Evolutionary conservation across 2,888 invertebrate genomes (phyloP).

Genomic region (Tipula lateralis): DNA sequence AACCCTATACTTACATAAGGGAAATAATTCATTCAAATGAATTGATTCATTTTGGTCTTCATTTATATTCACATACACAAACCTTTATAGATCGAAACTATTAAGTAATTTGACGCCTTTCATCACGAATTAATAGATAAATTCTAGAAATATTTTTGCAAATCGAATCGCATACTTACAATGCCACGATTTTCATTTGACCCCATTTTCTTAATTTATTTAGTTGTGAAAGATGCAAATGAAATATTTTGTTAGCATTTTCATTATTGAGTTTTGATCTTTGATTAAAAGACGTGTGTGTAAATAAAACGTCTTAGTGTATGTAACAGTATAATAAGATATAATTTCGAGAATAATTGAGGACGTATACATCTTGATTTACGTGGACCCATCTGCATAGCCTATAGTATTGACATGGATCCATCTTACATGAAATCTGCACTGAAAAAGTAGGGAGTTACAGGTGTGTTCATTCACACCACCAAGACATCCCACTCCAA

Average conservation of each 20-base stretch:
- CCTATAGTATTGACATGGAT: no score
- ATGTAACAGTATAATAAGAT: no score
- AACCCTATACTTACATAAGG: no score
- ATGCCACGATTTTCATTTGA: neutral
- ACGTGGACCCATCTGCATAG: no score
- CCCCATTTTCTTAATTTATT: neutral
- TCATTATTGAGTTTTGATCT: neutral
- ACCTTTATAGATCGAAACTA: neutral
- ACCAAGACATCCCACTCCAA: no score
- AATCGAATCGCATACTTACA: neutral
- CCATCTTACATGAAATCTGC: no score
- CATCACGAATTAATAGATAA: neutral
- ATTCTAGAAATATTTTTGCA: neutral
- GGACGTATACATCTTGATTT: no score
- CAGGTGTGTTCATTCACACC: no score
- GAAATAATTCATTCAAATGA: no score
- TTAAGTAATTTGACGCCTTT: neutral
- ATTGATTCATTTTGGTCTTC: no score
- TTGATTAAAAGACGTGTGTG: neutral
- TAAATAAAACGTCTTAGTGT: neutral
- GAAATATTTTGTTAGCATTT: neutral
- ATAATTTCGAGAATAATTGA: no score
- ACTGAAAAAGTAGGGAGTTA: no score
- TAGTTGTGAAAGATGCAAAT: neutral
- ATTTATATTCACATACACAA: neutral